phyloP scores from a whole-genome alignment of 2,797 vertebrate species.

The Eulemur coronatus region DNA sequence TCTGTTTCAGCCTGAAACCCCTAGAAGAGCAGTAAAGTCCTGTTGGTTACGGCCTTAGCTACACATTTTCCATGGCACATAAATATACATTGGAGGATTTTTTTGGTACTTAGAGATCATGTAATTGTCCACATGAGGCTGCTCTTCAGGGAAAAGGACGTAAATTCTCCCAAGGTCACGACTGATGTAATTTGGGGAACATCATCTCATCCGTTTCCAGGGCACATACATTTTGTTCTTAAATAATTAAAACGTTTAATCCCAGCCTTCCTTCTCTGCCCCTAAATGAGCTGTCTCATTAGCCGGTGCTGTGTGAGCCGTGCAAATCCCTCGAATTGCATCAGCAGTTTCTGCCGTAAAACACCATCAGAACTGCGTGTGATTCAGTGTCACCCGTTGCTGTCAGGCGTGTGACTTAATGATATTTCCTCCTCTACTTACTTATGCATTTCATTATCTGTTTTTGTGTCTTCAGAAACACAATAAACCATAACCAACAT shows the following conservation, averaged over 20 bases:
- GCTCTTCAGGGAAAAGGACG: slow-evolving; percentile 48
- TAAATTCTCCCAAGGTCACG: slow-evolving; percentile 37
- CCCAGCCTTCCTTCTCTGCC: slow-evolving; percentile 57
- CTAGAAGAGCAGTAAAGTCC: not conserved
- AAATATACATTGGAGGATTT: not conserved
- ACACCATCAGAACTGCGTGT: not conserved
- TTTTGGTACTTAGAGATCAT: not conserved
- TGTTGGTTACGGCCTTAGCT: not conserved
- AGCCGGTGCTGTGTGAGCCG: slow-evolving; percentile 27
- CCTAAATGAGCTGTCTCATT: slow-evolving; percentile 54
- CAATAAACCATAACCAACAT: slow-evolving; percentile 47
- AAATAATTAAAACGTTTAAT: slow-evolving; percentile 68
- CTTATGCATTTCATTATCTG: slow-evolving; percentile 60
- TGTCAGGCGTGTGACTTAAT: slow-evolving; percentile 67
- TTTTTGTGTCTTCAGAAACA: slow-evolving; percentile 64
- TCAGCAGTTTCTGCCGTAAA: slow-evolving; percentile 70
- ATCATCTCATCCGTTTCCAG: slow-evolving; percentile 11
- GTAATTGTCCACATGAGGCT: not conserved
- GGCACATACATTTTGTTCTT: slow-evolving; percentile 42
- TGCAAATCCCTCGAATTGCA: slow-evolving; percentile 63
- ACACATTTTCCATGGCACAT: not conserved
- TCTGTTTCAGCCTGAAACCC: not conserved
- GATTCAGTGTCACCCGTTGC: slow-evolving; percentile 61
- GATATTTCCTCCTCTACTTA: slow-evolving; percentile 64
- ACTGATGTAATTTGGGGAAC: slow-evolving; percentile 46